Base-by-base conservation (phyloP, 2,888 invertebrate species). In the Scaptomyza polygonia region DNA sequence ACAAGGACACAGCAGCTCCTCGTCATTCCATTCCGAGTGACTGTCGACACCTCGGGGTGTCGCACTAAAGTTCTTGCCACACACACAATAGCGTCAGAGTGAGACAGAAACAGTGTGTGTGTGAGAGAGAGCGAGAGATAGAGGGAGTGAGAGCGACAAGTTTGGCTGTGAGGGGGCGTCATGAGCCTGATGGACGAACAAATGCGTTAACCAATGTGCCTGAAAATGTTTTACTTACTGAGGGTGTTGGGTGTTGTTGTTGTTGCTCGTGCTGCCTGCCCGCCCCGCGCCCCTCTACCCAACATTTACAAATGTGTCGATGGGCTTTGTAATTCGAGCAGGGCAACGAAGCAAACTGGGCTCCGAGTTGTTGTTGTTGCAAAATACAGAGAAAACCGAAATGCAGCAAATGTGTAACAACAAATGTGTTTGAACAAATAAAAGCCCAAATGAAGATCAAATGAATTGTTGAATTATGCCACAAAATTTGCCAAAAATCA, bases 1-100 rank as follows among this genome's bases (percentile, higher is more conserved):
- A 64, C 72, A 72, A 72, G 52, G 72, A 54, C 43, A 58, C 57
- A 43, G 63, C 67, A 9, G 36, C 39, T 39, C 16, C 39, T 69
- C 77, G 77, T 88, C 89, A 89, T 91, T 90, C 89, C 89, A 89
- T 91, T 90, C 89, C 91, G 77, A 90, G 84, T 91, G 91, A 91
- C 90, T 91, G 70, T 88, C 89, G 89, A 91, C 91, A 91, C 91
- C 90, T 91, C 88, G 86, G 91, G 91, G 91, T 91, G 91, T 91
- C 90, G 80, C 76, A 61, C 72, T 74, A 62, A 85, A 81, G 72
- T 77, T 81, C 77, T 79, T 56, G 57, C 62, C 64, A 57, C 54
- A 51, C 54, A 51, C 48, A 29, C 25, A 25, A 21, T 21, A 21
- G 4, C 4, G 25, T 5, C 9, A 29, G 3, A 44, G 8, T 3